These are phyloP conservation scores for Terebella lapidaria DNA, from an alignment of 2,888 invertebrate genomes.

Conservation along the genomic window DNA sequence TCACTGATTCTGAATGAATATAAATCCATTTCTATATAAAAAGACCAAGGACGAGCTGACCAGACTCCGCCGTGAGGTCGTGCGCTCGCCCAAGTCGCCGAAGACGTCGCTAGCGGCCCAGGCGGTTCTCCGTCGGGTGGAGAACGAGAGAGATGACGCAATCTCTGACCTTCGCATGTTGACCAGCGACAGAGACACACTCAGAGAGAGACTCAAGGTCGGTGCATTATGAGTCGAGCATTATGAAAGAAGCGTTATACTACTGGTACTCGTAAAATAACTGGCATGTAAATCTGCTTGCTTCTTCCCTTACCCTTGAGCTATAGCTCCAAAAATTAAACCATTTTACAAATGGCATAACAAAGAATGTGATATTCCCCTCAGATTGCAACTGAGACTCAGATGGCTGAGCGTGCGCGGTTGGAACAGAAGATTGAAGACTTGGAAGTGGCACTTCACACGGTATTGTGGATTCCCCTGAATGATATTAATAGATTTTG, in stretches of 20 bases:
- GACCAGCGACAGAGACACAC: conserved; percentile 49
- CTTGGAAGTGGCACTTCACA: conserved; percentile 36
- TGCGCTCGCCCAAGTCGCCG: conserved; percentile 39
- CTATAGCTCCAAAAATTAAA: too few species aligned
- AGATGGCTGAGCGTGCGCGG: conserved; percentile 47
- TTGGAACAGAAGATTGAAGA: conserved; percentile 48
- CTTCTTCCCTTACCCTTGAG: too few species aligned
- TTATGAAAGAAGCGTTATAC: too few species aligned
- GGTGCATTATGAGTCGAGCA: background rate
- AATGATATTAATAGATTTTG: background rate
- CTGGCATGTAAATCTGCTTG: too few species aligned
- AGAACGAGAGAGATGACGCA: conserved; percentile 51
- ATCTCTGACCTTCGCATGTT: conserved; percentile 45
- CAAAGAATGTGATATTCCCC: background rate
- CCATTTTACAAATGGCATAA: too few species aligned
- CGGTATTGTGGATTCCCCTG: conserved; percentile 31
- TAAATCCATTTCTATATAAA: too few species aligned
- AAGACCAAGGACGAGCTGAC: conserved; percentile 48
- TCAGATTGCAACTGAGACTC: conserved; percentile 49
- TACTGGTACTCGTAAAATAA: too few species aligned
- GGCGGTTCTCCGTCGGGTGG: conserved; percentile 49
- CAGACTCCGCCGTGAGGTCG: conserved; percentile 42
- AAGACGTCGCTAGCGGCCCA: conserved; percentile 52
- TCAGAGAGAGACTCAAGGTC: conserved; percentile 50
- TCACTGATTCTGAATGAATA: too few species aligned